phyloP scores from a whole-genome alignment of 2,113 vertebrate genomes.

The Epinephelus lanceolatus region DNA sequence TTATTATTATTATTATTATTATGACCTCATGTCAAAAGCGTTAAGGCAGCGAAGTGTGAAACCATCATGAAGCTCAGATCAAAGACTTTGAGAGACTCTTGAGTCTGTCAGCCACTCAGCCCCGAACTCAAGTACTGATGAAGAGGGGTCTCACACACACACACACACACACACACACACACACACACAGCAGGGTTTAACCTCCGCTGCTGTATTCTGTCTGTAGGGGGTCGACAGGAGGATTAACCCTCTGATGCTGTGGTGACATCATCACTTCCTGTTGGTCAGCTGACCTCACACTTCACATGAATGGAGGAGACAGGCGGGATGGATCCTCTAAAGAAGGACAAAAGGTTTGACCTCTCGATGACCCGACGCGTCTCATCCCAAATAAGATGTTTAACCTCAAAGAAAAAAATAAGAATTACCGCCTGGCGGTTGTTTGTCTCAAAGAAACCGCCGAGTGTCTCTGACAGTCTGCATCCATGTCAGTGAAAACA shows the following conservation, averaged over 20 bases:
- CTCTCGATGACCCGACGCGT: conserved; percentile 4
- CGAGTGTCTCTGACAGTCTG: too few species aligned
- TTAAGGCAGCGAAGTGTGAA: neutral
- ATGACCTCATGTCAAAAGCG: too few species aligned
- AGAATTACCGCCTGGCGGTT: too few species aligned
- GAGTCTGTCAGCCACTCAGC: conserved; percentile 63
- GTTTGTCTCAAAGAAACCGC: too few species aligned
- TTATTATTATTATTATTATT: too few species aligned
- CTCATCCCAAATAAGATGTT: neutral
- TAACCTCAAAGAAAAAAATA: conserved; percentile 5
- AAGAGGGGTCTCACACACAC: conserved; percentile 54
- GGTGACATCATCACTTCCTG: conserved; percentile 58
- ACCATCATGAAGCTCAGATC: conserved; percentile 12
- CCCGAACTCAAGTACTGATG: conserved; percentile 42
- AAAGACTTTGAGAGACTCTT: conserved; percentile 45
- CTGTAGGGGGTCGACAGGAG: conserved; percentile 26
- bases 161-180: conserved; percentile 26
- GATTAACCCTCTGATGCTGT: conserved; percentile 43
- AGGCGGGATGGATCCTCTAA: neutral
- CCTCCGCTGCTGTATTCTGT: conserved; percentile 11
- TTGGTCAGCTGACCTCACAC: conserved; percentile 56
- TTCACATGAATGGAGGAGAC: conserved; percentile 18
- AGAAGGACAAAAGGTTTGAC: conserved; percentile 29
- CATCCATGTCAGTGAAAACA: too few species aligned
- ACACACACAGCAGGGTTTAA: conserved; percentile 10